Conservation (phyloP, 2,797 vertebrate species). For the Danio kyathit region DNA sequence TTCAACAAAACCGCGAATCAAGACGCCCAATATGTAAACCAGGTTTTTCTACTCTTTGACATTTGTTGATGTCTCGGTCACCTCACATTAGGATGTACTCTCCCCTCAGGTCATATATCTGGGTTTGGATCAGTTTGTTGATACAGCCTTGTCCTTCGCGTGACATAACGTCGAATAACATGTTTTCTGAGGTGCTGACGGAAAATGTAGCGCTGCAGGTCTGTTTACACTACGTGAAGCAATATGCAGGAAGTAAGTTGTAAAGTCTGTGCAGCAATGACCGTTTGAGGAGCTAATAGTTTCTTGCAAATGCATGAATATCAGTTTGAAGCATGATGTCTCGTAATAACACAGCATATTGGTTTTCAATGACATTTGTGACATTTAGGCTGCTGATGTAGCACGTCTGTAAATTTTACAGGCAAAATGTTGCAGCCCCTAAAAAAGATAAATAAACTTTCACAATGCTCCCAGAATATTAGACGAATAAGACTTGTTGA, state of each 20-base stretch:
- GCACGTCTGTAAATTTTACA: too few species aligned
- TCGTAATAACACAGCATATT: too few species aligned
- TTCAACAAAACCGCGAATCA: constrained; percentile 15
- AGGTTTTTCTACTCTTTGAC: background rate
- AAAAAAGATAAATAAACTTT: background rate
- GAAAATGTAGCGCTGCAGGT: constrained; percentile 10
- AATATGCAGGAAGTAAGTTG: too few species aligned
- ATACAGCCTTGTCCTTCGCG: constrained; percentile 9
- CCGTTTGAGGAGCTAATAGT: too few species aligned
- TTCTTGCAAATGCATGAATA: too few species aligned
- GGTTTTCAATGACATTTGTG: too few species aligned
- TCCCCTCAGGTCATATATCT: background rate
- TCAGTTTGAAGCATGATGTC: too few species aligned
- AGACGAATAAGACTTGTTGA: background rate
- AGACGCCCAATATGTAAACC: background rate
- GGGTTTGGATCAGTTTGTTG: constrained; percentile 1
- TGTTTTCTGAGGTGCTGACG: constrained; percentile 17
- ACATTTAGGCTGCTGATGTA: background rate
- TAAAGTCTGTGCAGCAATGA: too few species aligned
- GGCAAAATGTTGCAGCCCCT: background rate
- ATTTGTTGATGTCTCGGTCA: background rate
- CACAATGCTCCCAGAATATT: background rate
- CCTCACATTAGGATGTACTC: background rate
- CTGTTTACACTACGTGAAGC: too few species aligned
- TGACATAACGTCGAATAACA: constrained; percentile 16